Base-by-base conservation (phyloP, 2,888 invertebrate species). In the Ennomos erosarius region DNA sequence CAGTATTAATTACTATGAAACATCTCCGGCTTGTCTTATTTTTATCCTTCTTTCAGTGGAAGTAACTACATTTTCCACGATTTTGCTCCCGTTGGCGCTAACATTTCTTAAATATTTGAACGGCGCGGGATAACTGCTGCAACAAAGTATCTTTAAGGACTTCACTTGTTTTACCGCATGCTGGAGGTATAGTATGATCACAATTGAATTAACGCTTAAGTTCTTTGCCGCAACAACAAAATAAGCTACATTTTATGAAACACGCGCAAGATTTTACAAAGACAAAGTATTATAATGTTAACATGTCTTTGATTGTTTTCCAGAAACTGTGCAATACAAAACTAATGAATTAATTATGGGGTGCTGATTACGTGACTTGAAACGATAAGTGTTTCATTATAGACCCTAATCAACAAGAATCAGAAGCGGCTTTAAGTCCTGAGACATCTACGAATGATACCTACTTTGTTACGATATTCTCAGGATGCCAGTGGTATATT, bases 141-240 rank as follows among this genome's bases (percentile, higher is more conserved):
- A 46, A 60, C 51, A 60, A 48, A 34, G 55, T 55, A 43, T 42
- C 39, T 12, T 47, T 44, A 44, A 58, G 16, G 35, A 48, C 52
- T 48, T 58, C 16, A 47, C 42, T 38, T 40, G 46, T 12, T 35
- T 26, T 1, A 12, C 37, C 57, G 26, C 38, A 36, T 49, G 45
- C 51, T 57, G 53, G 43, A 35, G 52, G 44, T 53, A 48, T 16
- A 26, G 33, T 35, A 40, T 10, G 16, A 16, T n/a, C 13, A 10
- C 8, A 52, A 46, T 43, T 52, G 43, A 26, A 13, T 10, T 33
- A 40, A 4, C n/a, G 10, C 16, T 43, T n/a, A 37, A 43, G 33
- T 6, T 10, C 52, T n/a, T 35, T 57, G 52, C 47, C 46, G 10
- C 13, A 57, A 16, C 34, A 10, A 3, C 9, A 43, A 53, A 48